phyloP scores from a whole-genome alignment of 1,140 invertebrate species.

The Monochamus saltuarius region DNA sequence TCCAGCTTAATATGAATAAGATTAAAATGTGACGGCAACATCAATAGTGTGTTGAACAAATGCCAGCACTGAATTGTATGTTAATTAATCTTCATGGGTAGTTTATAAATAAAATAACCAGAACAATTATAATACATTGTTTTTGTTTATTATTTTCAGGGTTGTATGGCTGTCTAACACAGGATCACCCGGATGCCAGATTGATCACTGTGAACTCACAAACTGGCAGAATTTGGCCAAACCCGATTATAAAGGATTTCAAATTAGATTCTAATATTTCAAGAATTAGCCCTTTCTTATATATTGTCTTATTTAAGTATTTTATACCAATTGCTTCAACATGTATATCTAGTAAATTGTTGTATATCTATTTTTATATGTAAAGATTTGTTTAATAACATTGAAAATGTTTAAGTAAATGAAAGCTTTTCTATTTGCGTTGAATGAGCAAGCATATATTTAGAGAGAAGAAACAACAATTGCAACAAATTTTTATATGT shows the following conservation, averaged over 20 bases:
- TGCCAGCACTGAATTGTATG: neutral
- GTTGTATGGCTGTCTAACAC: constrained; percentile 78
- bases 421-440: too few relatives aligned
- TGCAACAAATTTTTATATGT: too few relatives aligned
- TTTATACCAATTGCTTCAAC: too few relatives aligned
- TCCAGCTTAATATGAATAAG: too few relatives aligned
- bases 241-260: constrained; percentile 77
- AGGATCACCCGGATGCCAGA: constrained; percentile 81
- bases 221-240: constrained; percentile 79
- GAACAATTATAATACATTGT: constrained; percentile 7
- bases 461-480: too few relatives aligned
- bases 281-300: neutral
- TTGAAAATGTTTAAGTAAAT: too few relatives aligned
- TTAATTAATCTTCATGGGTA: constrained; percentile 19
- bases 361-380: too few relatives aligned
- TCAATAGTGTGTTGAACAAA: neutral
- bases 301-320: neutral
- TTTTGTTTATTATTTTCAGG: constrained; percentile 62
- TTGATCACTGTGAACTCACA: constrained; percentile 76
- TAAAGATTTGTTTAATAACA: too few relatives aligned
- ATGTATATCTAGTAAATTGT: too few relatives aligned
- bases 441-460: too few relatives aligned
- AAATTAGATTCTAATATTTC: constrained; percentile 70
- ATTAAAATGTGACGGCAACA: too few relatives aligned
- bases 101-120: constrained; percentile 15